Evolutionary conservation across 2,113 vertebrate genomes (phyloP).

Genomic region (Pomatostomus ruficeps): DNA sequence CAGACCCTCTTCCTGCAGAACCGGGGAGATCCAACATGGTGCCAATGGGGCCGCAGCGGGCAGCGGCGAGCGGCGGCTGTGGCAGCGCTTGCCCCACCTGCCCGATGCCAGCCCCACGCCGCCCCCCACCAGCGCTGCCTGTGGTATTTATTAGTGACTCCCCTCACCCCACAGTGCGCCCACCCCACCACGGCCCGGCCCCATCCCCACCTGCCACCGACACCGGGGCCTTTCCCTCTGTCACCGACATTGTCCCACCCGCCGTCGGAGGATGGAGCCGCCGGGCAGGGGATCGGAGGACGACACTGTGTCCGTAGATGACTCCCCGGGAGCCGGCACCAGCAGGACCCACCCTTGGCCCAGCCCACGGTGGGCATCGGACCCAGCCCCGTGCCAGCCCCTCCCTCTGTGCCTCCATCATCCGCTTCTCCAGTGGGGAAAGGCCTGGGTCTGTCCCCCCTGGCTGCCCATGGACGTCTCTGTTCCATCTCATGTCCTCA

Average conservation of each 20-base stretch:
- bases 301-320: neutral
- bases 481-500: neutral
- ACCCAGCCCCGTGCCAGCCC: neutral
- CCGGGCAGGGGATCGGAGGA: neutral
- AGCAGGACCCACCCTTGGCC: neutral
- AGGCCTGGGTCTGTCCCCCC: neutral
- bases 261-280: neutral
- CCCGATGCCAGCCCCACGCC: neutral
- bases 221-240: neutral
- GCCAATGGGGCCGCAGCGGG: neutral
- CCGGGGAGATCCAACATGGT: neutral
- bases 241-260: neutral
- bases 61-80: neutral
- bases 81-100: neutral
- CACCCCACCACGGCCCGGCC: neutral
- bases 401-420: neutral
- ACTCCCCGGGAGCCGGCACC: neutral
- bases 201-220: neutral
- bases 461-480: neutral
- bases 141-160: slow-evolving; percentile 26
- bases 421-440: neutral
- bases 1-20: neutral
- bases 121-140: neutral
- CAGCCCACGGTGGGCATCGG: neutral
- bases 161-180: neutral